Percentiles rank a stretch among this genome's conserved stretches.
phyloP scores from a whole-genome alignment of 2,113 vertebrate species.

The Balaenoptera acutorostrata region DNA sequence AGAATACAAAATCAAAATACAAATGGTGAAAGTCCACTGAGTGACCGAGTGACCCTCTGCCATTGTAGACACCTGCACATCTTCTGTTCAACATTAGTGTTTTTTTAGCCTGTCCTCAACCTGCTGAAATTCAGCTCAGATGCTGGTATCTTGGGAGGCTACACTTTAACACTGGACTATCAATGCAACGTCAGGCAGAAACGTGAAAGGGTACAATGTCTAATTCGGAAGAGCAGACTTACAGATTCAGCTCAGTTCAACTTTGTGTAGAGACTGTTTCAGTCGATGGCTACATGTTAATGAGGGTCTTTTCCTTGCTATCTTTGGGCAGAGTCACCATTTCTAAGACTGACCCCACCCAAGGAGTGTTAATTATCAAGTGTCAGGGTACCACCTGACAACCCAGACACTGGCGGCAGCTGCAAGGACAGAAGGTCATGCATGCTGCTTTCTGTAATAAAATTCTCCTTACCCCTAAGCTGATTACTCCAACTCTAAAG shows the following conservation, averaged over 20 bases:
- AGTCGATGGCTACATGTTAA: not conserved
- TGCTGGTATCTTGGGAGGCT: not conserved
- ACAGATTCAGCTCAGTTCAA: not conserved
- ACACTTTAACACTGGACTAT: not conserved
- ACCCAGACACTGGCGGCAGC: not conserved
- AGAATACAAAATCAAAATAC: not conserved
- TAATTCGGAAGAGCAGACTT: not conserved
- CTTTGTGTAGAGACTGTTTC: not conserved
- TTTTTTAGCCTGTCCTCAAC: not conserved
- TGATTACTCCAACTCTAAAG: constrained; percentile 40
- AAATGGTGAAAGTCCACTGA: not conserved
- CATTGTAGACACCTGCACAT: too few species aligned
- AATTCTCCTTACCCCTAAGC: constrained; percentile 11
- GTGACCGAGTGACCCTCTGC: accelerated
- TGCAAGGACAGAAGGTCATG: not conserved
- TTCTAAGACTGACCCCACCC: not conserved
- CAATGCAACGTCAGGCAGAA: not conserved
- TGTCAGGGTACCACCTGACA: not conserved
- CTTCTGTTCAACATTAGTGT: not conserved
- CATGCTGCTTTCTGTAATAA: not conserved
- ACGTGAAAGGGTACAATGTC: not conserved
- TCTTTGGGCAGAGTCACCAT: not conserved
- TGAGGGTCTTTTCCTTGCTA: not conserved
- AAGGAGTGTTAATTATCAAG: not conserved
- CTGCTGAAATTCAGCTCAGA: not conserved